Evolutionary conservation across 2,113 vertebrate genomes (phyloP).

Genomic region (Xenus cinereus): DNA sequence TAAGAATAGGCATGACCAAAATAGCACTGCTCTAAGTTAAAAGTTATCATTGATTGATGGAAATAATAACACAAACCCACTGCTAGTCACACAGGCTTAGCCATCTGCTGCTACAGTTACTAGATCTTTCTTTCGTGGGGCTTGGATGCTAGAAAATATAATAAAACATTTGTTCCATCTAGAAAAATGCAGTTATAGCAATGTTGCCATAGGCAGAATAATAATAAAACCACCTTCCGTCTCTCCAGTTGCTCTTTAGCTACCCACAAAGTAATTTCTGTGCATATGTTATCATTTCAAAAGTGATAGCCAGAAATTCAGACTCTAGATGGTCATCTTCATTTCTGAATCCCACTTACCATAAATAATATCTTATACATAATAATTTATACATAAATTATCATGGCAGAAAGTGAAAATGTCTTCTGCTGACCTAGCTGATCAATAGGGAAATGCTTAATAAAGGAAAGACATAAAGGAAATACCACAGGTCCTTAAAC

Average conservation of each 20-base stretch:
- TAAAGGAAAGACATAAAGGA: neutral
- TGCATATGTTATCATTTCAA: neutral
- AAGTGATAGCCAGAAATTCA: neutral
- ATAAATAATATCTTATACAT: neutral
- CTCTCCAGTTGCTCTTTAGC: neutral
- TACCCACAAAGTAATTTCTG: neutral
- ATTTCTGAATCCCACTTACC: neutral
- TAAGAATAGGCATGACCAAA: neutral
- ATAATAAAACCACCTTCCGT: neutral
- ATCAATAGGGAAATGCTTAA: neutral
- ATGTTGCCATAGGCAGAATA: neutral
- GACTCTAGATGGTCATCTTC: neutral
- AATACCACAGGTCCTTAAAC: neutral
- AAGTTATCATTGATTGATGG: neutral
- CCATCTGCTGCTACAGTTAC: neutral
- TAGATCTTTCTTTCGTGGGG: neutral
- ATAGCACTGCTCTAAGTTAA: neutral
- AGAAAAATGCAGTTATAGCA: neutral
- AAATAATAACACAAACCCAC: neutral
- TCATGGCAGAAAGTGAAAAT: neutral
- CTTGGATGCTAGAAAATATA: neutral
- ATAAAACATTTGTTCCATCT: neutral
- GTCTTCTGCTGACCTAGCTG: neutral
- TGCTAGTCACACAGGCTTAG: neutral
- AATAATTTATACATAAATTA: neutral